Evolutionary conservation across 92 coral and sea anemone genomes (phyloP).

Genomic region (Montipora capitata): DNA sequence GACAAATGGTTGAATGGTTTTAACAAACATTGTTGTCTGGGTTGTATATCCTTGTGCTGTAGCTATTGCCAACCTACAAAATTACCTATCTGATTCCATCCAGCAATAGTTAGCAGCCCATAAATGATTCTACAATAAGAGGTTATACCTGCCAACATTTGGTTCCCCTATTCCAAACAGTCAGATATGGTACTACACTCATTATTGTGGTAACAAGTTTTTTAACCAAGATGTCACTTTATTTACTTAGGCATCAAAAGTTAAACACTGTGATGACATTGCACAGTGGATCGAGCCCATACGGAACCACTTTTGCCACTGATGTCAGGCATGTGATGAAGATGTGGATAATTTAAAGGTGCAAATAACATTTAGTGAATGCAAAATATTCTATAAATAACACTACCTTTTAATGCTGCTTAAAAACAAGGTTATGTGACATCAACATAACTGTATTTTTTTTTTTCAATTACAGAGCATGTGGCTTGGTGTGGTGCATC

Average conservation of each 20-base stretch:
- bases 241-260: conserved; percentile 61
- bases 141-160: conserved; percentile 7
- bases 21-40: conserved; percentile 4
- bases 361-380: not conserved
- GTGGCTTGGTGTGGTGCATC: conserved; percentile 77
- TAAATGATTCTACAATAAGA: not conserved
- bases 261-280: conserved; percentile 55
- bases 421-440: conserved; percentile 1
- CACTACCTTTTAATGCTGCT: conserved; percentile 3
- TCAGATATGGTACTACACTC: not conserved
- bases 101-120: conserved; percentile 2
- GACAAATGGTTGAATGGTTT: not conserved
- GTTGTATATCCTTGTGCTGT: conserved; percentile 5
- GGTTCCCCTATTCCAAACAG: not conserved
- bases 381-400: conserved; percentile 4
- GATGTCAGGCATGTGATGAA: conserved; percentile 53
- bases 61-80: conserved; percentile 8
- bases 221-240: not conserved
- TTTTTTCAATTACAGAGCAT: conserved; percentile 39
- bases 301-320: conserved; percentile 71
- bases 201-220: conserved; percentile 5
- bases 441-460: not conserved
- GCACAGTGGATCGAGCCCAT: conserved; percentile 62
- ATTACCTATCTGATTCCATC: not conserved
- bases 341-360: conserved; percentile 63